Conservation (phyloP, 2,888 invertebrate species). For the Leptopterna dolabrata region DNA sequence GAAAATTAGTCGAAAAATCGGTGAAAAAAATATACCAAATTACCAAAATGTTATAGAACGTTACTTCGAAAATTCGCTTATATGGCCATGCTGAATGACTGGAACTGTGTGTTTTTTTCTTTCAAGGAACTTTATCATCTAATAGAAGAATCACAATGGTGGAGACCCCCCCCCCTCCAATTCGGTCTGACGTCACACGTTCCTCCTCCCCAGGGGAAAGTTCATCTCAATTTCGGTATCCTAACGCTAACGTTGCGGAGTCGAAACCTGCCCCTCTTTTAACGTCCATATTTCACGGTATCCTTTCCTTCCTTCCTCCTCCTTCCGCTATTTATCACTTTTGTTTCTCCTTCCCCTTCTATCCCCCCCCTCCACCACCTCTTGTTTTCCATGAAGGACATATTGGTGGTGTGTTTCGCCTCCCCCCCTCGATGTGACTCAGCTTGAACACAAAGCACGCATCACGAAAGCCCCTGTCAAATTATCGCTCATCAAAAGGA, state of each 20-base stretch:
- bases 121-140: neutral
- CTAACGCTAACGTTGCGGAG: slow-evolving; percentile 21
- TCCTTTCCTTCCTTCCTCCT: neutral
- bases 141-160: neutral
- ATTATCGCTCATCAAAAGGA: slow-evolving; percentile 21
- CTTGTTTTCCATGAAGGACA: slow-evolving; percentile 14
- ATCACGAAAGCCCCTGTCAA: slow-evolving; percentile 31
- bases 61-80: no score
- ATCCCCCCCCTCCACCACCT: neutral
- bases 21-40: no score
- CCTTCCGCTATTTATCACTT: slow-evolving; percentile 32
- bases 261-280: neutral
- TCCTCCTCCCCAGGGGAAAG: neutral
- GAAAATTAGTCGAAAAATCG: no score
- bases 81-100: no score
- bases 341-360: slow-evolving; percentile 12
- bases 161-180: neutral
- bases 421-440: neutral
- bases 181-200: slow-evolving; percentile 17
- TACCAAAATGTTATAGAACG: no score
- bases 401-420: neutral
- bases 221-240: slow-evolving; percentile 18
- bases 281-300: slow-evolving; percentile 43
- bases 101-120: no score
- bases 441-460: slow-evolving; percentile 25